A percentile compares a stretch with the other conserved stretches of the same genome.
phyloP scores from a whole-genome alignment of 2,797 vertebrate genomes.

The Gobionotothen gibberifrons region DNA sequence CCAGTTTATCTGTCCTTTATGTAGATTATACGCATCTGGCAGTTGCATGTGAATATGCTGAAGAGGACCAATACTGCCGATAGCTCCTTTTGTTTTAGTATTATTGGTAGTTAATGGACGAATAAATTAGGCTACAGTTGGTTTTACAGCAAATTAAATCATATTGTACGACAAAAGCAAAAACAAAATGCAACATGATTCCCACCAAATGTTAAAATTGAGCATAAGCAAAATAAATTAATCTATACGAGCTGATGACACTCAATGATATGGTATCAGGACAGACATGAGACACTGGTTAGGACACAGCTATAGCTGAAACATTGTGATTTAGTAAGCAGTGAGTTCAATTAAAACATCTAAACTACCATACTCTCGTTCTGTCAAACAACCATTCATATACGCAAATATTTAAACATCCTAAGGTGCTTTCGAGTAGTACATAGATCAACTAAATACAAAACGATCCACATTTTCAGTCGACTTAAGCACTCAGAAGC shows the following conservation, averaged over 20 bases:
- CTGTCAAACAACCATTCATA: slow-evolving; percentile 28
- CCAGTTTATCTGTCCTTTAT: background rate
- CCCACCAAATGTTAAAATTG: background rate
- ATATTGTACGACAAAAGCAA: slow-evolving; percentile 8
- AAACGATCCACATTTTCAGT: background rate
- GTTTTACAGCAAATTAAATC: slow-evolving; percentile 9
- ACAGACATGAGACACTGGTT: slow-evolving; percentile 38
- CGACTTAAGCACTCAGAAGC: background rate
- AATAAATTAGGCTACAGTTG: background rate
- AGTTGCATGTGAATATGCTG: background rate
- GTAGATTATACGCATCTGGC: slow-evolving; percentile 9
- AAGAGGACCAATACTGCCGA: background rate
- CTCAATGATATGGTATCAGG: slow-evolving; percentile 21
- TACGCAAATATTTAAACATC: background rate
- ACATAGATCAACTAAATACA: background rate
- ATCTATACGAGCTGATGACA: slow-evolving; percentile 31
- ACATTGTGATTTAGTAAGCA: slow-evolving; percentile 49
- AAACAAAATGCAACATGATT: slow-evolving; percentile 21
- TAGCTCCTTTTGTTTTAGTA: background rate
- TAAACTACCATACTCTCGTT: background rate
- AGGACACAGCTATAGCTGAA: slow-evolving; percentile 36
- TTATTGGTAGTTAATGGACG: background rate
- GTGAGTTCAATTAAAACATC: slow-evolving; percentile 16
- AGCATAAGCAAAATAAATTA: slow-evolving; percentile 28
- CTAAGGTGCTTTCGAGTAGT: too few species aligned